Evolutionary conservation across 2,888 invertebrate genomes (phyloP), one percentile per base, ranked within the genome.

Genomic region (Chrysolina americana): DNA sequence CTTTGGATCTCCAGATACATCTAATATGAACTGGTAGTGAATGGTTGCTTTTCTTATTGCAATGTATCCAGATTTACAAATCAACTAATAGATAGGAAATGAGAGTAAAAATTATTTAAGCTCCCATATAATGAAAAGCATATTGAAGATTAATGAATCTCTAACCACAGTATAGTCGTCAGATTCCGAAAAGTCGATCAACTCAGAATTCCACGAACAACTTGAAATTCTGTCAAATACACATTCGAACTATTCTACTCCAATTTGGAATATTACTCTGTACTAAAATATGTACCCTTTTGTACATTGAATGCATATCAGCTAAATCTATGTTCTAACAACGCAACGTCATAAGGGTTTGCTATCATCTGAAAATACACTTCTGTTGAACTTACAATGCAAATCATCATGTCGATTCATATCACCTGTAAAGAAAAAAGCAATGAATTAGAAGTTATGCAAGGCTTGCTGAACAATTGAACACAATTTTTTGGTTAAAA

Each of bases 381-480:
- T 36, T 56, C 48, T 41, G 64, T 77, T 74, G 73, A 81, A 94
- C 94, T 94, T 90, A 94, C 94, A 90, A 89, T 92, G 93, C 83
- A 92, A 91, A 86, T 94, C 94, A 88, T 94, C 94, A 83, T 93
- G 91, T 86, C 93, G 91, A 83, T 93, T 93, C 86, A 93, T 91
- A 89, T 94, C 94, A 91, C 93, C 94, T 94, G 91, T 81, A 91
- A 91, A 84, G 81, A 84, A 81, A 17, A 84, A 82, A 80, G 79
- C 71, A 73, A 70, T 78, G 71, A 70, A 73, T 81, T 76, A 78
- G 76, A 75, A 74, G 70, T 65, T 72, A 65, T 70, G 78, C 76
- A 72, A 72, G 53, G 53, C 62, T 63, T 50, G 65, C 9, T 28
- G 21, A 41, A 50, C 28, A 47, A 21, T 64, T 19, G 11, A 11